A percentile compares a stretch with the other conserved stretches of the same genome.
Evolutionary conservation across 2,113 vertebrate species (phyloP).

Genomic region (Prinia subflava): DNA sequence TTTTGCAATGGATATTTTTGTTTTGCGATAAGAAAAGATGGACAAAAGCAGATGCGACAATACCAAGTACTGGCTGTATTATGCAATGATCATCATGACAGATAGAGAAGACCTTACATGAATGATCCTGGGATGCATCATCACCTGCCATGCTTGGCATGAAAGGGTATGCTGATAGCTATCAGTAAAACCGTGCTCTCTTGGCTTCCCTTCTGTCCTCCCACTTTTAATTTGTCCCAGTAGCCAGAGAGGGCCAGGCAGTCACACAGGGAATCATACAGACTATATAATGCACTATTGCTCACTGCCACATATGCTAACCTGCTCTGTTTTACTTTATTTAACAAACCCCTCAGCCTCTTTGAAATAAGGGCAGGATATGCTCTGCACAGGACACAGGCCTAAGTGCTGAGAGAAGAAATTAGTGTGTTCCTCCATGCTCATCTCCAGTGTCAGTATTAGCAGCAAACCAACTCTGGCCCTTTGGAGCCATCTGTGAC

Average conservation of each 20-base stretch:
- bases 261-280: background rate
- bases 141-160: background rate
- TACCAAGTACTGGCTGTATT: background rate
- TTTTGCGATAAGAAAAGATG: background rate
- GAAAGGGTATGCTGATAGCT: background rate
- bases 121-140: background rate
- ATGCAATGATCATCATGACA: background rate
- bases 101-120: background rate
- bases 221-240: background rate
- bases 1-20: background rate
- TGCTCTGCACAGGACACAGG: background rate
- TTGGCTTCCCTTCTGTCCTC: background rate
- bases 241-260: background rate
- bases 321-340: background rate
- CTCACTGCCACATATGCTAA: background rate
- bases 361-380: background rate
- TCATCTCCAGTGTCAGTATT: background rate
- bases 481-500: accelerated
- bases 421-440: background rate
- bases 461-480: background rate
- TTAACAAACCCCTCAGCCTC: background rate
- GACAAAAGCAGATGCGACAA: background rate
- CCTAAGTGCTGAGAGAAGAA: background rate
- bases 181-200: background rate
- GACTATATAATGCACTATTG: background rate